These are phyloP conservation scores for Brenthis daphne DNA, from an alignment of 2,888 invertebrate genomes.

Conservation along the genomic window DNA sequence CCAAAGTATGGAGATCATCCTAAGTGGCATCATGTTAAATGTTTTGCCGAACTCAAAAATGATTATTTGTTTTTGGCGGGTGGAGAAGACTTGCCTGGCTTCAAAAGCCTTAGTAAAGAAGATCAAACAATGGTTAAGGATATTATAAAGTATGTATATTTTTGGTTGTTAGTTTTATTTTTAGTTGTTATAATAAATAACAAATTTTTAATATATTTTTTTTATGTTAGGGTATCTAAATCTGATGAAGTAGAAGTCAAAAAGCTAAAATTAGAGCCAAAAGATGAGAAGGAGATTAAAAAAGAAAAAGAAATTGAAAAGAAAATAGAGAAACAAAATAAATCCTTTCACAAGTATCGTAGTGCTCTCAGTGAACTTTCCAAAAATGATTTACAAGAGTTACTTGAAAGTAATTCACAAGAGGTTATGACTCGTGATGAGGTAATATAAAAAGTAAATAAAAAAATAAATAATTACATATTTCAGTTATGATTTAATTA, in stretches of 20 bases:
- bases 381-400: constrained; percentile 82
- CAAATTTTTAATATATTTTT: not conserved
- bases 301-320: constrained; percentile 81
- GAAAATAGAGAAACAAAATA: constrained; percentile 87
- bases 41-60: constrained; percentile 89
- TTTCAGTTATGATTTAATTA: not conserved
- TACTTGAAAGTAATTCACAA: constrained; percentile 89
- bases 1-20: constrained; percentile 91
- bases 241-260: constrained; percentile 84
- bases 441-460: constrained; percentile 65
- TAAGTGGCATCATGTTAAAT: constrained; percentile 95
- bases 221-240: constrained; percentile 53
- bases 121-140: constrained; percentile 85
- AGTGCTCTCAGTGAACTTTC: constrained; percentile 70
- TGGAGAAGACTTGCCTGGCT: constrained; percentile 90
- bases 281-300: constrained; percentile 75
- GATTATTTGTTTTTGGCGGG: constrained; percentile 88
- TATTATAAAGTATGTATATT: constrained; percentile 83
- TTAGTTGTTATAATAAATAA: not conserved
- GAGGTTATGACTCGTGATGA: constrained; percentile 84
- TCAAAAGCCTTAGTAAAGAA: constrained; percentile 85
- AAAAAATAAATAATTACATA: not conserved
- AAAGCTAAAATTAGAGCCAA: constrained; percentile 86
- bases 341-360: constrained; percentile 72
- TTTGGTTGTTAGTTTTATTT: not conserved